Evolutionary conservation across 2,797 vertebrate genomes (phyloP), one percentile per base, ranked within the genome.

Genomic region (Myiothlypis coronata): DNA sequence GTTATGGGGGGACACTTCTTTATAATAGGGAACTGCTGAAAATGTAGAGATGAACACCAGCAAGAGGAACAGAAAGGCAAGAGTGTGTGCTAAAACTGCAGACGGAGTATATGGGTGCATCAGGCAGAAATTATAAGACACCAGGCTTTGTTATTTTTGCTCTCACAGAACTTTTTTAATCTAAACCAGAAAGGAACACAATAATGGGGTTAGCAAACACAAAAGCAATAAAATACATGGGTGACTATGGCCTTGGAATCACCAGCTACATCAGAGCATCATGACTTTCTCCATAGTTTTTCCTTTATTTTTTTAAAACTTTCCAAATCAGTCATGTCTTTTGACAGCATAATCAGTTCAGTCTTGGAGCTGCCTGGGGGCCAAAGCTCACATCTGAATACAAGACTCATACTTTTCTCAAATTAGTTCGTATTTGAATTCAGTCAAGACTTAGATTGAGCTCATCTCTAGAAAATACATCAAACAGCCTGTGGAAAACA

Each of bases 381-480:
- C 80, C 83, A 95, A 96, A 96, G 89, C 80, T 96, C 96, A 95
- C 89, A 94, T 96, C 87, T 96, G 89, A 97, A 82, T 94, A 95
- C 93, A 95, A 91, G 93, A 69, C 86, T 90, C 81, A 80, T 88
- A 90, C 88, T 95, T 95, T 96, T 96, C 93, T 93, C 96, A 93
- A 94, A 93, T 94, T 96, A 93, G 87, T 93, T 87, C 76, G 63
- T 75, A 91, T 94, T 93, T 94, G 77, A 83, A 90, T 82, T 82
- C 69, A 88, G 85, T 76, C 65, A 94, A 88, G 85, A n/a, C 49
- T 76, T 74, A 83, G 89, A 82, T 76, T 63, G 87, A 88, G 89
- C 91, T 94, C 89, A 96, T 96, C 94, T 88, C 87, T 64, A 95
- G 87, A 79, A 95, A 93, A 88, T 50, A 87, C 56, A 95, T 90